These are phyloP conservation scores for Lomographa bimaculata DNA, from an alignment of 2,888 invertebrate genomes.

Conservation along the genomic window DNA sequence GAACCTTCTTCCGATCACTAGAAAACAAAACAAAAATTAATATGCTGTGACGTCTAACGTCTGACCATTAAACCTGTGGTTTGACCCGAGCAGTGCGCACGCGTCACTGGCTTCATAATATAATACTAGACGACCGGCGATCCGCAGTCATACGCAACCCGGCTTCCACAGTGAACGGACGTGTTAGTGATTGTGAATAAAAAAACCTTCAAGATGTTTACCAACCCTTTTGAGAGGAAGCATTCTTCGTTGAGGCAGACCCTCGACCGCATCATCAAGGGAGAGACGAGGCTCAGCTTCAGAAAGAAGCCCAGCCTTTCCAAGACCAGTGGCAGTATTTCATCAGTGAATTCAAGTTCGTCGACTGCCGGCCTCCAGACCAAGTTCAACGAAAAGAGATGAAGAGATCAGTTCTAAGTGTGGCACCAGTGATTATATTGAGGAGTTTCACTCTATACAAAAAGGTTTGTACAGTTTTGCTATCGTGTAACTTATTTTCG, in stretches of 20 bases:
- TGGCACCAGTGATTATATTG: conserved; percentile 61
- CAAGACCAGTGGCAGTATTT: conserved; percentile 54
- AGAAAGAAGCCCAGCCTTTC: conserved; percentile 58
- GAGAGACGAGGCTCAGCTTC: conserved; percentile 71
- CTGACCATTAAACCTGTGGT: conserved; percentile 42
- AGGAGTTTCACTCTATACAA: conserved; percentile 44
- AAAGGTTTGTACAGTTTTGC: conserved; percentile 55
- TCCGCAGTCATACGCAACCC: conserved; percentile 42
- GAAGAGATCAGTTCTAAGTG: conserved; percentile 49
- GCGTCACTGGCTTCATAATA: conserved; percentile 47
- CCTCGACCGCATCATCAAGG: conserved; percentile 83
- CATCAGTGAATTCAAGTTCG: conserved; percentile 58
- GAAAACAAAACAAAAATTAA: conserved; percentile 43
- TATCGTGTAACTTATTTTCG: too few relatives aligned
- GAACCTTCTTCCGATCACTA: conserved; percentile 30
- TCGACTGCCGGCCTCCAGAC: conserved; percentile 45
- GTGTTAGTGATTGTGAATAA: conserved; percentile 36
- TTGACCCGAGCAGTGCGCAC: conserved; percentile 45
- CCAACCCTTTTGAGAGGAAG: conserved; percentile 88
- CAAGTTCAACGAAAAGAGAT: conserved; percentile 61
- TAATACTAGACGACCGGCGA: conserved; percentile 45
- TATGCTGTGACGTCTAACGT: conserved; percentile 42
- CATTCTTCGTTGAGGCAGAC: conserved; percentile 87
- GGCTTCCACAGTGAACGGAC: conserved; percentile 46
- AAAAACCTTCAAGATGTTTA: conserved; percentile 79